These are phyloP conservation scores for Tinea trinotella DNA, from an alignment of 2,888 invertebrate species.

Conservation along the genomic window DNA sequence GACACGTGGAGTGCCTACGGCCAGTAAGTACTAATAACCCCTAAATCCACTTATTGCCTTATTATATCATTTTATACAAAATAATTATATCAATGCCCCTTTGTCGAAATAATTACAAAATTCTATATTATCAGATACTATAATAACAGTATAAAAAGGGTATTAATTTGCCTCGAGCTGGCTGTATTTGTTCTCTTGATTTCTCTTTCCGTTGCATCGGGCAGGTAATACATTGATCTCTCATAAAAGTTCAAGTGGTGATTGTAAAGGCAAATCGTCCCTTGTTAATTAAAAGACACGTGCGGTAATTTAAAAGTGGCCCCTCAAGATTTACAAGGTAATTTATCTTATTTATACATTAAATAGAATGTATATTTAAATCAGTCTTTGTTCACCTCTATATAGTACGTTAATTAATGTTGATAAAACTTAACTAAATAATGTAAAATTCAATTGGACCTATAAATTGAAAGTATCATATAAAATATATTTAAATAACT, in stretches of 20 bases:
- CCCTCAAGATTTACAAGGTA: not conserved
- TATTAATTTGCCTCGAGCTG: not conserved
- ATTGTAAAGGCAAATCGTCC: slow-evolving; percentile 17
- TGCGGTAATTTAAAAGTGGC: slow-evolving; percentile 15
- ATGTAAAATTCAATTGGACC: too few relatives aligned
- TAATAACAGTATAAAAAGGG: not conserved
- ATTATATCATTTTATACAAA: not conserved
- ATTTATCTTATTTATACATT: not conserved
- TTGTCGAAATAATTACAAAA: not conserved
- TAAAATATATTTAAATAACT: too few relatives aligned
- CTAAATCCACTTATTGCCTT: too few relatives aligned
- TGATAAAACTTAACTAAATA: too few relatives aligned
- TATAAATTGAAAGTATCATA: too few relatives aligned
- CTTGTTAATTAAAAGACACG: slow-evolving; percentile 19
- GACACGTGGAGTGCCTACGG: too few relatives aligned
- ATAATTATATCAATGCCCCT: not conserved
- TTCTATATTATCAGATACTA: not conserved
- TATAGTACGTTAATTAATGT: too few relatives aligned
- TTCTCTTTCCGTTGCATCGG: not conserved
- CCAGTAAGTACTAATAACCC: too few relatives aligned
- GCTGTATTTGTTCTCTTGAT: not conserved
- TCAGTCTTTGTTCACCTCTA: not conserved
- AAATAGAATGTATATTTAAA: not conserved
- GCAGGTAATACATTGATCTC: slow-evolving; percentile 6
- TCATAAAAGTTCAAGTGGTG: slow-evolving; percentile 19